phyloP scores from a whole-genome alignment of 2,113 vertebrate species.

The Cynoglossus semilaevis region DNA sequence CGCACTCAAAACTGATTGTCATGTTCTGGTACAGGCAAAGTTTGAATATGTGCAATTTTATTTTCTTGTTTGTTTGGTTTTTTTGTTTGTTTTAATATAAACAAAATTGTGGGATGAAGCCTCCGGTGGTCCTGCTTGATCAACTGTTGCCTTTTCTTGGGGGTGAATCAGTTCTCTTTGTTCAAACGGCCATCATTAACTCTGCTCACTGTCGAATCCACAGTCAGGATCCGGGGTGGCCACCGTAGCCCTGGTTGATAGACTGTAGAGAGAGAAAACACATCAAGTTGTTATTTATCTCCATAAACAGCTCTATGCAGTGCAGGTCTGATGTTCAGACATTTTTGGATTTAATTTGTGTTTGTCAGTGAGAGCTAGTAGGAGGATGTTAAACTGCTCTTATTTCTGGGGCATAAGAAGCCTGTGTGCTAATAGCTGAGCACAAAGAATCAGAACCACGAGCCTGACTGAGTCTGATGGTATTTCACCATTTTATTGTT shows the following conservation, averaged over 20 bases:
- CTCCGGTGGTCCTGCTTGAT: conserved; percentile 41
- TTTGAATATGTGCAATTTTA: conserved; percentile 65
- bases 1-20: conserved; percentile 69
- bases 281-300: too few relatives aligned
- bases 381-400: background rate
- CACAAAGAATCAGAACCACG: background rate
- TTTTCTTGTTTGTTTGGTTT: conserved; percentile 15
- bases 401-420: background rate
- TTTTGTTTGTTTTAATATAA: conserved; percentile 25
- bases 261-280: conserved; percentile 60
- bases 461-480: background rate
- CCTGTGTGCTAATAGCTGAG: background rate
- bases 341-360: background rate
- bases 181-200: conserved; percentile 64
- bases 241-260: conserved; percentile 70
- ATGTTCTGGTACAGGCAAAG: conserved; percentile 63
- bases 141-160: conserved; percentile 51
- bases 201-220: conserved; percentile 61
- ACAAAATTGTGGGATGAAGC: conserved; percentile 41
- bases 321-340: too few relatives aligned
- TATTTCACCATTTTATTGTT: background rate
- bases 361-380: conserved; percentile 6
- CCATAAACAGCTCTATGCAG: too few relatives aligned
- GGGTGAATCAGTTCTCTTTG: background rate
- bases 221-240: conserved; percentile 77